Evolutionary conservation across 2,888 invertebrate genomes (phyloP), one percentile per base, ranked within the genome.

Genomic region (Folsomia manolachei): DNA sequence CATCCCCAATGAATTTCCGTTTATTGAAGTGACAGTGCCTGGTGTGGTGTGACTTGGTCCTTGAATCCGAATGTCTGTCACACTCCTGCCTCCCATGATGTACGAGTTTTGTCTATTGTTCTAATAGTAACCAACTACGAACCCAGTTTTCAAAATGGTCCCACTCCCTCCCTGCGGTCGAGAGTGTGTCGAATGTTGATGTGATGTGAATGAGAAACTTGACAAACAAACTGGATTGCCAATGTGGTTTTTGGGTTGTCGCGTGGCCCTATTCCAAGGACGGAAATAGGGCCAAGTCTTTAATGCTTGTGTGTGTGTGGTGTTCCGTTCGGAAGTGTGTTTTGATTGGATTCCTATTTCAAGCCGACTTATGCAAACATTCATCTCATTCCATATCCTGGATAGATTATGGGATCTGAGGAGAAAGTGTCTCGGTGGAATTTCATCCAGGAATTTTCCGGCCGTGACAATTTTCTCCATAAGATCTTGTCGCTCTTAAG

Each of bases 261-360:
- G 63, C 63, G 63, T 63, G 63, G 25, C 63, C 63, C 27, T 19
- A 39, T 14, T 9, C 39, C 14, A 9, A 9, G 39, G 39, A 9
- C 39, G 39, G 39, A 39, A n/a, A n/a, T 39, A 4, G 39, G 39
- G 14, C n/a, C 4, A 39, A 39, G 39, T 9, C 39, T 39, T 63
- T 63, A 63, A 25, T 63, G 63, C 25, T 63, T 24, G 27, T 63
- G 63, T 63, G 63, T 27, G 63, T 63, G 63, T 27, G n/a, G n/a
- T 63, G 39, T 23, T 26, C n/a, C 27, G 21, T 24, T 62, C 62
- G 63, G 27, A 63, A 63, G 63, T 63, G 26, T n/a, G 27, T 27
- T 63, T 63, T 63, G 63, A 63, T 63, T 63, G 27, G 63, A 63
- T 63, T 27, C 9, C 14, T 63, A 14, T n/a, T 63, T n/a, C 26